phyloP scores from a whole-genome alignment of 2,113 vertebrate species.

The Cynocephalus volans region DNA sequence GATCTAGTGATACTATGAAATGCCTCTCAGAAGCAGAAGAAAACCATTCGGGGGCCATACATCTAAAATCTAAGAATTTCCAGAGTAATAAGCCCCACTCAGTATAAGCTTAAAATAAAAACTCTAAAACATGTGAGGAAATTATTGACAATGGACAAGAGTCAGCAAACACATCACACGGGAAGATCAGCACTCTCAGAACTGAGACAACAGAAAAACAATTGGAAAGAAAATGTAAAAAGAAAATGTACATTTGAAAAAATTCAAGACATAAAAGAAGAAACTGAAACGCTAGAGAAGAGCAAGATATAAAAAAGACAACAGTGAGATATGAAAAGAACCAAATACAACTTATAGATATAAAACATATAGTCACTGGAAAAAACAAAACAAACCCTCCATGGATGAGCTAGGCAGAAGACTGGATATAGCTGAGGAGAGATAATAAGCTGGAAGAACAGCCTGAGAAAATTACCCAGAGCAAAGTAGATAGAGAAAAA shows the following conservation, averaged over 20 bases:
- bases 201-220: background rate
- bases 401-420: background rate
- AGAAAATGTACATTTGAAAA: background rate
- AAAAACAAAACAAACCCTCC: background rate
- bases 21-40: background rate
- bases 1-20: background rate
- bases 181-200: background rate
- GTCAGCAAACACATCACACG: background rate
- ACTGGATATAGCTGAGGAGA: background rate
- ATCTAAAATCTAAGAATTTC: background rate
- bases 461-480: background rate
- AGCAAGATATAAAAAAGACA: constrained; percentile 13
- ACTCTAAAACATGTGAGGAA: background rate
- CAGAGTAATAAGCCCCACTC: background rate
- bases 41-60: background rate
- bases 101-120: background rate
- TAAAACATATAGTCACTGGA: background rate
- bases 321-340: background rate
- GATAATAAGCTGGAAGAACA: background rate
- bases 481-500: background rate
- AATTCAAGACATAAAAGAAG: too few species aligned
- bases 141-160: background rate
- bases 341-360: background rate
- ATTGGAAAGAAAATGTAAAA: constrained; percentile 14
- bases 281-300: background rate